Evolutionary conservation across 2,113 vertebrate genomes (phyloP), one percentile per base, ranked within the genome.

Genomic region (Phodopus roborovskii): DNA sequence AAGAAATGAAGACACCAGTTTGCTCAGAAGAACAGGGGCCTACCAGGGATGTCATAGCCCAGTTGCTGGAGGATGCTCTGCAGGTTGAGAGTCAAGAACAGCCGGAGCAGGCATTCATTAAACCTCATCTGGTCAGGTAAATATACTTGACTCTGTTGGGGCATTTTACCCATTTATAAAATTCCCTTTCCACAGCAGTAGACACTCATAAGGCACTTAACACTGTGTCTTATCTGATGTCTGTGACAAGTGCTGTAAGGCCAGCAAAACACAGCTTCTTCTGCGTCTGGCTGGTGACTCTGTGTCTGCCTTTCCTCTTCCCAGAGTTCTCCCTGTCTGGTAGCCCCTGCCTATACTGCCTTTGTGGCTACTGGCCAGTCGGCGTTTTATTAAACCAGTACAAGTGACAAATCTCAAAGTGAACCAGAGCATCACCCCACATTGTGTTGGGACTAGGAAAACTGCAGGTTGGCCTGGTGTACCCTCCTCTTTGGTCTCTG

Each of bases 51-150:
- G 99, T 99, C 96, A 99, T 99, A 60, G 99, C 99, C 36, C 99
- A 99, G 94, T 96, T 99, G 79, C 96, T 99, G 95, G 99, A 99
- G 97, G 99, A 99, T 8, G 99, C 99, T 0, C 98, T 99, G 96
- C 99, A 99, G 98, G 99, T 97, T 17, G 99, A 99, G 93, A 98
- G 97, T 3, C 87, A 97, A 0, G 99, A 99, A 79, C 99, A 99
- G 7, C 98, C 99, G 0, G 99, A 99, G 15, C 99, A 99, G n/a
- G 98, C 97, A 0, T 98, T 99, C 92, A 98, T 99, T 88, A 99
- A 99, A 92, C 99, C 99, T 3, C 99, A 99, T 45, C 98, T 98
- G n/a, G 99, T 99, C 99, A 99, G 99, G 99, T 99, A 71, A 70
- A 53, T 71, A 2, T 24, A 26, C 66, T 9, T 1, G 7, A 0